Evolutionary conservation across 2,113 vertebrate species (phyloP), one percentile per base, ranked within the genome.

Genomic region (Stercorarius parasiticus): DNA sequence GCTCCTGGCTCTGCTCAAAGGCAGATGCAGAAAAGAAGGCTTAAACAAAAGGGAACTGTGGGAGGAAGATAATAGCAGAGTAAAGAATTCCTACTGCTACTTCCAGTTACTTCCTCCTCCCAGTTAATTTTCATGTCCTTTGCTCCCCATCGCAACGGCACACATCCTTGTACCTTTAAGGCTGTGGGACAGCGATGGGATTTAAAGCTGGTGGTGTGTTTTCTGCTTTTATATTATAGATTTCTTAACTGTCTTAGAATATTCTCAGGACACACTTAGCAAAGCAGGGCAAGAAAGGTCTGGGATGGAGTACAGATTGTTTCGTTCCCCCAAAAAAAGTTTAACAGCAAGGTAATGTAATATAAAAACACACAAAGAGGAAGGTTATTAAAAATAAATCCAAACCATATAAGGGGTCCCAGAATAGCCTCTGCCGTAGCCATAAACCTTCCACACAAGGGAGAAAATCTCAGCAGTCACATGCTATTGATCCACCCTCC

Each of bases 371-470:
- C 10, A 87, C 5, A 90, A 91, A 95, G 56, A 55, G 50, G 88
- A 91, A 85, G n/a, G 62, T 80, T 91, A 94, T 95, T 91, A 95
- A 91, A 96, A 96, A 95, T 91, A 96, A 96, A 82, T 73, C 52
- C 62, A 85, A 87, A 72, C 86, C 45, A 62, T 93, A 76, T 82
- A 90, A 93, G 87, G 87, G 70, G 10, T 47, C 43, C 73, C 53
- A 82, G 61, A 89, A 79, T 62, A 95, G 93, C 69, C 52, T 64
- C 23, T 95, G 58, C 95, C 76, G 45, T 55, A 91, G 93, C 84
- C 53, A 77, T 88, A 95, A 96, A 80, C 69, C 15, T 87, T 95
- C 93, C 87, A 88, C 77, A 82, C 66, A 96, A 76, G 78, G 90
- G 15, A 79, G 86, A 80, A 86, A 78, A 93, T 91, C 61, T 87